Evolutionary conservation across 2,797 vertebrate species (phyloP), one percentile per base, ranked within the genome.

Genomic region (Pelochelys cantorii): DNA sequence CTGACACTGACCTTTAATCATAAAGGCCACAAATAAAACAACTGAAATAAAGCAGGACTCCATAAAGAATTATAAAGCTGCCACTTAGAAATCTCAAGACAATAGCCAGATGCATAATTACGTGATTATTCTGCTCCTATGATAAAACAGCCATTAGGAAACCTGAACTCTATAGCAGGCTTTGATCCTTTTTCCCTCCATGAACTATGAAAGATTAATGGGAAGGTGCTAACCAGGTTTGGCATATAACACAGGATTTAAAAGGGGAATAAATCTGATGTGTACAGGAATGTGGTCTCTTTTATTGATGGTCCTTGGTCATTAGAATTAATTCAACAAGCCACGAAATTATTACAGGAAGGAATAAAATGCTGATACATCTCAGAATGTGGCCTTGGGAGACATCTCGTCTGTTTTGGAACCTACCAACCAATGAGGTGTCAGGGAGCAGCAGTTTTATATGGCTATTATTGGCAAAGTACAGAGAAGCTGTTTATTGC

Each of bases 131-230:
- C 92, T 92, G 88, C 90, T 90, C 84, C 92, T 86, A 14, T 93
- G 95, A 95, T 86, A 94, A 96, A 95, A 95, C 53, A 94, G 85
- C 90, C 74, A 87, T 95, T 92, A 93, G 92, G 86, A 94, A 89
- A 80, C 68, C 65, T 48, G 81, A 89, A 89, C 96, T 96, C 95
- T 92, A 95, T 94, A 94, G 91, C 85, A 55, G 90, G 90, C 88
- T 87, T 86, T 86, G 85, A 95, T 89, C 95, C 83, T 87, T 55
- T 0, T 25, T 34, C 22, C 89, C 56, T 48, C 31, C 37, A 79
- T 59, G 0, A 0, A 78, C 91, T 85, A 86, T 86, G 89, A 92
- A 92, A 56, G 93, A 93, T 80, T 65, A 92, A 97, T 93, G 82
- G 90, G 82, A 88, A 93, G 92, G 86, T 5, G 4, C 82, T 0